These are phyloP conservation scores for Montipora sp. DNA, from an alignment of 64 coral and sea anemone genomes.

Conservation along the genomic window DNA sequence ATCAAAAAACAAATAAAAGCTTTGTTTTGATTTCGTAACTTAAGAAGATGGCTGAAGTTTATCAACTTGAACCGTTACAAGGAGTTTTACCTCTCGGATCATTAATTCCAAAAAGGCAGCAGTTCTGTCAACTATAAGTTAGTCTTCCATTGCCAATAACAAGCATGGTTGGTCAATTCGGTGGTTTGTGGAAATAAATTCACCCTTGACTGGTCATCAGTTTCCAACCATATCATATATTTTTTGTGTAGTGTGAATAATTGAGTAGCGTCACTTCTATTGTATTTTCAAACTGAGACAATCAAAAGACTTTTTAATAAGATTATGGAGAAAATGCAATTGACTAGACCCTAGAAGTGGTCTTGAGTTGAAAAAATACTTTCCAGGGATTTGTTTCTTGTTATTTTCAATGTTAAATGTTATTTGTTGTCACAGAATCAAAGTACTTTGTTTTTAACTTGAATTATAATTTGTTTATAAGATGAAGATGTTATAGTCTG, in stretches of 20 bases:
- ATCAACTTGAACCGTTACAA: background rate
- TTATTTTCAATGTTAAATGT: background rate
- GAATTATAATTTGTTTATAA: background rate
- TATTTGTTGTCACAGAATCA: background rate
- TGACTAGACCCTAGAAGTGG: background rate
- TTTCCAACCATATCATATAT: background rate
- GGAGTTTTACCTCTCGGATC: background rate
- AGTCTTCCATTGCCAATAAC: background rate
- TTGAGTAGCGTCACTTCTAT: conserved; percentile 9
- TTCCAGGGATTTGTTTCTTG: background rate
- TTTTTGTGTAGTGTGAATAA: conserved; percentile 2
- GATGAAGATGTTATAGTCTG: background rate
- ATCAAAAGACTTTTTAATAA: background rate
- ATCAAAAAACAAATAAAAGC: background rate
- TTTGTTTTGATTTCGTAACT: background rate
- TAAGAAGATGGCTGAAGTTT: background rate
- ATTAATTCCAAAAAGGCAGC: conserved; percentile 6
- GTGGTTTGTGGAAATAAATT: background rate
- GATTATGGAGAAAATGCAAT: background rate
- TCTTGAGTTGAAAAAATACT: background rate
- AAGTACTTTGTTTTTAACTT: background rate
- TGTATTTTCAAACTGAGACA: background rate
- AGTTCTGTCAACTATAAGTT: background rate
- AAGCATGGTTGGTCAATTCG: background rate
- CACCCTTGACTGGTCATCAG: background rate